A percentile compares a stretch with the other conserved stretches of the same genome.
These are phyloP conservation scores for Magallana nippona DNA, from an alignment of 2,888 invertebrate species.

Conservation along the genomic window DNA sequence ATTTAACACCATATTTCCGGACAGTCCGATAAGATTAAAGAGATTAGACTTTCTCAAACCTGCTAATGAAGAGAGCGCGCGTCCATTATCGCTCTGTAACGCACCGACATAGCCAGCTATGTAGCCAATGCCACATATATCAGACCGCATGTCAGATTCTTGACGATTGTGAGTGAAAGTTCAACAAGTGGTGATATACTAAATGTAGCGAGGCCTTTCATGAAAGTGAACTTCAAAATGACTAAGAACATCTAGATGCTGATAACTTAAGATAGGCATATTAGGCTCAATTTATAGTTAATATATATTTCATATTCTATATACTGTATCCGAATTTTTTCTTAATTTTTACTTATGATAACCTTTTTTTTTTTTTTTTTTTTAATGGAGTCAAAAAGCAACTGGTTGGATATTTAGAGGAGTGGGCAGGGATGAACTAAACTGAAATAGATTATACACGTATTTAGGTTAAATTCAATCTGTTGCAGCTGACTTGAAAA, in stretches of 20 bases:
- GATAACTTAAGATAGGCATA: no score
- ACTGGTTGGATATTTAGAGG: no score
- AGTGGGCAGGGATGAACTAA: no score
- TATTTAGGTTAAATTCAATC: no score
- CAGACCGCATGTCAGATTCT: not conserved
- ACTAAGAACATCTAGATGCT: not conserved
- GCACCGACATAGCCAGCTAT: constrained; percentile 15
- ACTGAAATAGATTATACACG: no score
- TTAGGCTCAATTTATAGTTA: no score
- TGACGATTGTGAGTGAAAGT: constrained; percentile 13
- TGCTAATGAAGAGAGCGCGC: not conserved
- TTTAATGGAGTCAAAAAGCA: no score
- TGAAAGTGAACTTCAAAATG: not conserved
- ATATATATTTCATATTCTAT: no score
- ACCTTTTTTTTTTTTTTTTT: no score
- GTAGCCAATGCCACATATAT: not conserved
- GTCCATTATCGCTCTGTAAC: constrained; percentile 24
- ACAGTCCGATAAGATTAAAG: not conserved
- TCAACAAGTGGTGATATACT: not conserved
- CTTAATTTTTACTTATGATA: no score
- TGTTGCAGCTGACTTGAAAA: no score
- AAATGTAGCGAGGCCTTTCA: not conserved
- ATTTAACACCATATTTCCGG: constrained; percentile 9
- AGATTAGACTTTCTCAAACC: not conserved
- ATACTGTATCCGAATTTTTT: no score